Conservation (phyloP, 2,797 vertebrate species). For the Spatula versicolor region DNA sequence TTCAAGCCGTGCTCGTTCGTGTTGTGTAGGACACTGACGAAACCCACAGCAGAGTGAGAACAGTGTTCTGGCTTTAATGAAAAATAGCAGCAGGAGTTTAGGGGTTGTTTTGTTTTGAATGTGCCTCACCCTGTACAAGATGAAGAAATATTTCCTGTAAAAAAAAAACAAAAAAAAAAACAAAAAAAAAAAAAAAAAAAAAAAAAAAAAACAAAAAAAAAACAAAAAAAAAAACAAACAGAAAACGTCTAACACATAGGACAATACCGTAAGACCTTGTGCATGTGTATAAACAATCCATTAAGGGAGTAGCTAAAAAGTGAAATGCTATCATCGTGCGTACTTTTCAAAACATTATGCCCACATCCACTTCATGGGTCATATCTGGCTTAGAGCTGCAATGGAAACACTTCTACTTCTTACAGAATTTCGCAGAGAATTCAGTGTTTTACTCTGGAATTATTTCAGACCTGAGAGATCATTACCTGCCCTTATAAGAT, state of each 20-base stretch:
- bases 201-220: neutral
- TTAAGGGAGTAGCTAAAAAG: neutral
- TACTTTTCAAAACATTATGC: neutral
- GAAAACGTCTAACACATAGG: neutral
- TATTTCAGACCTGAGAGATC: neutral
- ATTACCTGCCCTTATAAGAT: neutral
- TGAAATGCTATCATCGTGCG: neutral
- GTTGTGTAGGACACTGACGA: neutral
- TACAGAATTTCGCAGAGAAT: neutral
- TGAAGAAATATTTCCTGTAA: neutral
- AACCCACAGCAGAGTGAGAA: neutral
- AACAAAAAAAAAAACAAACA: neutral
- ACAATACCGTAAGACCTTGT: no score
- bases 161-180: neutral
- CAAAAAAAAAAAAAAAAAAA: no score
- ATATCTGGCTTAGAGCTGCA: neutral
- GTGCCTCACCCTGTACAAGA: neutral
- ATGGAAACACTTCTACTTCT: neutral
- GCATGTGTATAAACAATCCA: neutral
- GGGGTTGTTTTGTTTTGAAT: neutral
- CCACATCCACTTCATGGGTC: rapidly evolving
- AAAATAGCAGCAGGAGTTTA: neutral
- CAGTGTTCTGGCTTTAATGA: neutral
- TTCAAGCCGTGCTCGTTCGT: neutral
- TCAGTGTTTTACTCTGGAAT: neutral